Evolutionary conservation across 2,797 vertebrate genomes (phyloP).

Genomic region (Lates japonicus): DNA sequence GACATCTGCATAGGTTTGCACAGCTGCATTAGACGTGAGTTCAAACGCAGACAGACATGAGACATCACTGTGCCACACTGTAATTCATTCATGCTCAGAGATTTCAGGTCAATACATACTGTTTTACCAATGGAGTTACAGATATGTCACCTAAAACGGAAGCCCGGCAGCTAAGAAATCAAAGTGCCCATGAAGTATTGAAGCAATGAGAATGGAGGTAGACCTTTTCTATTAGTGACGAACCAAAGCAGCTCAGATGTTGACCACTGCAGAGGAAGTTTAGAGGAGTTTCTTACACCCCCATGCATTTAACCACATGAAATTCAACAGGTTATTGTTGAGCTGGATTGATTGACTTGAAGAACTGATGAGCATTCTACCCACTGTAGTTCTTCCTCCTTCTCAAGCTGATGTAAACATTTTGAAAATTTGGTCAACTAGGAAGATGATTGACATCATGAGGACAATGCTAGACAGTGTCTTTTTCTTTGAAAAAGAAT

Average conservation of each 20-base stretch:
- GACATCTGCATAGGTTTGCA: slow-evolving; percentile 88
- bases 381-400: slow-evolving; percentile 29
- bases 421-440: slow-evolving; percentile 74
- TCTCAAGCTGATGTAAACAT: slow-evolving; percentile 77
- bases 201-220: slow-evolving; percentile 81
- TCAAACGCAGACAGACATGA: slow-evolving; percentile 59
- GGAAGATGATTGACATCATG: slow-evolving; percentile 70
- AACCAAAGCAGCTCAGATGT: slow-evolving; percentile 37
- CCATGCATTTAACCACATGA: not conserved
- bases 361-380: slow-evolving; percentile 17
- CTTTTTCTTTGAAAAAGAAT: slow-evolving; percentile 37
- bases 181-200: slow-evolving; percentile 72
- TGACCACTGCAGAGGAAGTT: slow-evolving; percentile 32
- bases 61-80: slow-evolving; percentile 49
- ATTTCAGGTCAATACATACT: slow-evolving; percentile 41
- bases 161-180: slow-evolving; percentile 72
- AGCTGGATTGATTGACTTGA: slow-evolving; percentile 10
- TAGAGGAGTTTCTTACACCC: not conserved
- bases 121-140: slow-evolving; percentile 43
- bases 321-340: slow-evolving; percentile 8
- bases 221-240: slow-evolving; percentile 51
- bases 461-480: slow-evolving; percentile 45
- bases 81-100: slow-evolving; percentile 34
- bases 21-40: slow-evolving; percentile 67
- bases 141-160: slow-evolving; percentile 65